Evolutionary conservation across 2,888 invertebrate species (phyloP).

Genomic region (Amiota minor): DNA sequence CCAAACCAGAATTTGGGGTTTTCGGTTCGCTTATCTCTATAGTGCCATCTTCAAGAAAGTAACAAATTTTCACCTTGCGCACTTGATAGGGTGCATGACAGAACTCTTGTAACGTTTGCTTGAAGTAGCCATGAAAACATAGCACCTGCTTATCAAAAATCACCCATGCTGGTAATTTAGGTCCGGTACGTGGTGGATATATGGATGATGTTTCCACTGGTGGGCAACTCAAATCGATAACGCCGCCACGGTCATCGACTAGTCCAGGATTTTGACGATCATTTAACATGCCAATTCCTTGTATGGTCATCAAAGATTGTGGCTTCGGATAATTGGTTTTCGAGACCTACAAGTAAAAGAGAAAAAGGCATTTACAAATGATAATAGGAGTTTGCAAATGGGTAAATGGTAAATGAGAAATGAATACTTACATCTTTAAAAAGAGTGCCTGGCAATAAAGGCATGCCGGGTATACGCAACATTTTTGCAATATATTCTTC

Average conservation of each 20-base stretch:
- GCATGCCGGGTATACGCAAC: constrained; percentile 80
- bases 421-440: constrained; percentile 78
- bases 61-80: constrained; percentile 87
- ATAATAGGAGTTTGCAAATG: not conserved
- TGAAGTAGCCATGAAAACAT: constrained; percentile 71
- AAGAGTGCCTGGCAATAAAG: constrained; percentile 83
- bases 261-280: constrained; percentile 77
- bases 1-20: constrained; percentile 86
- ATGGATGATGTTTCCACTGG: constrained; percentile 75
- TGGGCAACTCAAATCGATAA: constrained; percentile 69
- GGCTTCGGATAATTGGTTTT: constrained; percentile 74
- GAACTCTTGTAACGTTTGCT: constrained; percentile 81
- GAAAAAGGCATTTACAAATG: not conserved
- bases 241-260: constrained; percentile 75
- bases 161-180: constrained; percentile 87
- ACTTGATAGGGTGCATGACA: constrained; percentile 80
- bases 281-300: constrained; percentile 77
- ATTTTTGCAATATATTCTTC: constrained; percentile 56
- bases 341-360: constrained; percentile 39
- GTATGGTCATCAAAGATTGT: constrained; percentile 78
- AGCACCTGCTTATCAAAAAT: constrained; percentile 88
- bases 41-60: constrained; percentile 92
- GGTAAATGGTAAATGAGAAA: not conserved
- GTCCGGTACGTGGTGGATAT: constrained; percentile 84
- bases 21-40: constrained; percentile 89